A percentile compares a stretch with the other conserved stretches of the same genome.
These are phyloP conservation scores for Cephalopholis sonnerati DNA, from an alignment of 2,113 vertebrate genomes.

Conservation along the genomic window DNA sequence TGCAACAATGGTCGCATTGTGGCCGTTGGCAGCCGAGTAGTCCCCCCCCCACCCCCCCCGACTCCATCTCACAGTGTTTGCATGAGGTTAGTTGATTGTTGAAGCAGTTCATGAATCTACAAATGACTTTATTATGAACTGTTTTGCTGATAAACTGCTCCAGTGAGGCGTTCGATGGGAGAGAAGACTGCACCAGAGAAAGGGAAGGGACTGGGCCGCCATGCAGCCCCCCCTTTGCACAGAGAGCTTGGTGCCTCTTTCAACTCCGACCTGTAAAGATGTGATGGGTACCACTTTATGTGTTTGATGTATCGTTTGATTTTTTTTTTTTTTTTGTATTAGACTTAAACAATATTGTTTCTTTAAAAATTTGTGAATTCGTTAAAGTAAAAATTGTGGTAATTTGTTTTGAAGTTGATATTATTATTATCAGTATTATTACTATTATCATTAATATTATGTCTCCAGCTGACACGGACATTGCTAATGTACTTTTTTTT, in stretches of 20 bases:
- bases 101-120: slow-evolving; percentile 37
- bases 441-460: slow-evolving; percentile 65
- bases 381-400: slow-evolving; percentile 77
- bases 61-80: slow-evolving; percentile 33
- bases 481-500: slow-evolving; percentile 69
- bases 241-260: slow-evolving; percentile 72
- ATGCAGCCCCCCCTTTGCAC: slow-evolving; percentile 67
- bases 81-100: slow-evolving; percentile 31
- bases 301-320: slow-evolving; percentile 77
- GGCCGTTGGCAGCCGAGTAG: slow-evolving; percentile 17
- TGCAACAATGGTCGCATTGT: slow-evolving; percentile 69
- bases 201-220: slow-evolving; percentile 59
- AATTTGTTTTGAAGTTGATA: slow-evolving; percentile 73
- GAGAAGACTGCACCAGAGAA: slow-evolving; percentile 67
- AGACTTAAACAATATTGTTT: slow-evolving; percentile 75
- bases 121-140: slow-evolving; percentile 17
- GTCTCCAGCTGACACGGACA: slow-evolving; percentile 66
- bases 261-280: slow-evolving; percentile 71
- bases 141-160: slow-evolving; percentile 43
- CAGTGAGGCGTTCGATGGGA: slow-evolving; percentile 41
- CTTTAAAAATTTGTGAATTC: slow-evolving; percentile 78
- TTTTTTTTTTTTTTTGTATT: slow-evolving; percentile 75
- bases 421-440: slow-evolving; percentile 75
- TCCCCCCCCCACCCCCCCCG: neutral
- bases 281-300: slow-evolving; percentile 72